phyloP scores from a whole-genome alignment of 2,113 vertebrate species.

The Gambusia affinis region DNA sequence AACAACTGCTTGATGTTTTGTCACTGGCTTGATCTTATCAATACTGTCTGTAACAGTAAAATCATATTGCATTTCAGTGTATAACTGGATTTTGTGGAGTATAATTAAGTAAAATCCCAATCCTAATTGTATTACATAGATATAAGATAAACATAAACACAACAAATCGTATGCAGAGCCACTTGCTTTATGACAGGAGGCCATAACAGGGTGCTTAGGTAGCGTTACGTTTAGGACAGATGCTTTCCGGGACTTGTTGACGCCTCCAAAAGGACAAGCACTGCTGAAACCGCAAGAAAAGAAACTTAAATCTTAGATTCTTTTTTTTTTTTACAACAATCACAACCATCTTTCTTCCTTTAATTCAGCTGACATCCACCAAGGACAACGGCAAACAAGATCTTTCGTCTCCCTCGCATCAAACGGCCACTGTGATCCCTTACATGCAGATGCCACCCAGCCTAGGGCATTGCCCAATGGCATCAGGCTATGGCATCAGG shows the following conservation, averaged over 20 bases:
- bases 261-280: constrained; percentile 10
- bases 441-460: constrained; percentile 36
- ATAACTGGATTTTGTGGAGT: not conserved
- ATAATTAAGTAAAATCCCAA: not conserved
- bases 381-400: constrained; percentile 44
- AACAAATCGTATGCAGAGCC: not conserved
- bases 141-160: not conserved
- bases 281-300: not conserved
- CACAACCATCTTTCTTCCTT: constrained; percentile 16
- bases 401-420: constrained; percentile 15
- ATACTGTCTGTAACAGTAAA: not conserved
- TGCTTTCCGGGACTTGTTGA: constrained; percentile 19
- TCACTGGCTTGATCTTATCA: not conserved
- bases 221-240: not conserved
- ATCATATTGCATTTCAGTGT: not conserved
- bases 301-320: not conserved
- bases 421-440: constrained; percentile 48
- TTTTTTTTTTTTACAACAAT: not conserved
- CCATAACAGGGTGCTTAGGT: not conserved
- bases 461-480: constrained; percentile 11
- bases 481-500: constrained; percentile 21
- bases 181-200: not conserved
- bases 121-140: not conserved
- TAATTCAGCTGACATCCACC: constrained; percentile 25
- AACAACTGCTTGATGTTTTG: constrained; percentile 3